Conservation (phyloP, 2,888 invertebrate genomes). For the Antheraea yamamai region DNA sequence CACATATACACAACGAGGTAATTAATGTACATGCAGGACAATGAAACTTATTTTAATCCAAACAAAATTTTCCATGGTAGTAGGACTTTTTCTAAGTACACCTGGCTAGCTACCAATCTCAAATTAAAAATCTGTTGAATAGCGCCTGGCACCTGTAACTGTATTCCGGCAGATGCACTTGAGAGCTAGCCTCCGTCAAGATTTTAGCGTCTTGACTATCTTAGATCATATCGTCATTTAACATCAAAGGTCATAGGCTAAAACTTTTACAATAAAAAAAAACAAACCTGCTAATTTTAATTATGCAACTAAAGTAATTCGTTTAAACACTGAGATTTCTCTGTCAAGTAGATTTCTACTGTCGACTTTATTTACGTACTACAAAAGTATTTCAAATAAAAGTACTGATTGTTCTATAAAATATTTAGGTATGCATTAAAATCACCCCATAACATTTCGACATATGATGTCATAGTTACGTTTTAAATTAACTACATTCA, state of each 20-base stretch:
- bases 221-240: neutral
- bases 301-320: too few species aligned
- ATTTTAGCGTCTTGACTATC: neutral
- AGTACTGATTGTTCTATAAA: neutral
- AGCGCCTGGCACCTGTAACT: neutral
- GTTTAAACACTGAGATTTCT: too few species aligned
- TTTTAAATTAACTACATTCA: neutral
- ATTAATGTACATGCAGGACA: neutral
- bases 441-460: neutral
- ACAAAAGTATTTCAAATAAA: too few species aligned
- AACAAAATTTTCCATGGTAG: neutral
- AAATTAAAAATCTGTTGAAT: neutral
- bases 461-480: neutral
- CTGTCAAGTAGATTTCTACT: too few species aligned
- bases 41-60: neutral
- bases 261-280: neutral
- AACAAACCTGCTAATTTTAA: too few species aligned
- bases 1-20: neutral
- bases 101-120: neutral
- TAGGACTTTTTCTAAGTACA: neutral
- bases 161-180: neutral
- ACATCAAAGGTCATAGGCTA: neutral
- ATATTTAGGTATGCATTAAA: neutral
- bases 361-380: too few species aligned
- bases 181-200: neutral